Evolutionary conservation across 1,140 invertebrate species (phyloP).

Genomic region (Drosophila bipectinata): DNA sequence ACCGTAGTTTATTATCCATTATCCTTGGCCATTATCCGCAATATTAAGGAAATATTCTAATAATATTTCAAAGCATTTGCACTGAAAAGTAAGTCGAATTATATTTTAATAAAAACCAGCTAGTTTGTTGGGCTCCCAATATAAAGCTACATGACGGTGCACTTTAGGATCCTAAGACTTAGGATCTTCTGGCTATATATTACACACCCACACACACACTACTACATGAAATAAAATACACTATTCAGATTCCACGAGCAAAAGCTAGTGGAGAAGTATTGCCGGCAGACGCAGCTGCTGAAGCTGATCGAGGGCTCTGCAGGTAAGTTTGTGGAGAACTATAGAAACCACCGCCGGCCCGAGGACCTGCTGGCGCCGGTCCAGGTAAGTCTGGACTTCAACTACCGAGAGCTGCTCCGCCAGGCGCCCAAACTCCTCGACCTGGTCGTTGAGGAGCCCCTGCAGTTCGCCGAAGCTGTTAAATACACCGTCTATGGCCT

Average conservation of each 20-base stretch:
- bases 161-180: too few species aligned
- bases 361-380: slow-evolving; percentile 68
- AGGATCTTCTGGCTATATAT: neutral
- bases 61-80: too few species aligned
- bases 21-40: too few species aligned
- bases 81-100: too few species aligned
- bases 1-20: too few species aligned
- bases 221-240: neutral
- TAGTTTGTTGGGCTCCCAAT: too few species aligned
- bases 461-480: slow-evolving; percentile 66
- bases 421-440: slow-evolving; percentile 41
- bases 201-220: neutral
- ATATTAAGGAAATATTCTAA: too few species aligned
- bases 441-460: slow-evolving; percentile 60
- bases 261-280: slow-evolving; percentile 59
- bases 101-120: too few species aligned
- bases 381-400: slow-evolving; percentile 58
- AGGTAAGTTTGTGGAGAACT: slow-evolving; percentile 45
- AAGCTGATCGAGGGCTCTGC: slow-evolving; percentile 60
- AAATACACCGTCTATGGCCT: slow-evolving; percentile 64
- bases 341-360: slow-evolving; percentile 30
- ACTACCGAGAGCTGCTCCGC: slow-evolving; percentile 47
- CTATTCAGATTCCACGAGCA: slow-evolving; percentile 64
- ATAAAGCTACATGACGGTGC: too few species aligned
- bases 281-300: slow-evolving; percentile 50